Evolutionary conservation across 2,888 invertebrate species (phyloP), one percentile per base, ranked within the genome.

Genomic region (Cephus runcator): DNA sequence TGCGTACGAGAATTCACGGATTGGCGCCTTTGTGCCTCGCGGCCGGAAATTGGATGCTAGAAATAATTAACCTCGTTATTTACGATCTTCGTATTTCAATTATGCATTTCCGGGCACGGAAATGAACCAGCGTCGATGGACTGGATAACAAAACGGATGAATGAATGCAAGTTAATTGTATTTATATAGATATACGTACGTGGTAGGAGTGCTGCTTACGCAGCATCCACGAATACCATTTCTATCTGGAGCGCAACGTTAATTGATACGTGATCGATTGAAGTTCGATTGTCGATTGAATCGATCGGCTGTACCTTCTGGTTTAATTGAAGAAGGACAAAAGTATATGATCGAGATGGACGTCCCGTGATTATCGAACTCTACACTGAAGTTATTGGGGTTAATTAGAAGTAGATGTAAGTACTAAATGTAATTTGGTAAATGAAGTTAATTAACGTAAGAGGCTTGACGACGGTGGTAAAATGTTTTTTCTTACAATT

Each of bases 1-100:
- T 23, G 12, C 33, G 71, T 33, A 23, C 71, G 33, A 4, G 12
- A 34, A 71, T 71, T 71, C 33, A 23, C 31, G 23, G 31, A 23
- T 30, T n/a, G 15, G 35, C 77, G 81, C 81, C 80, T 83, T 84
- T 84, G 83, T 84, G 81, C 83, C 79, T 79, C 69, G 79, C 76
- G 85, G 83, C 87, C 86, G 88, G 87, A 88, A 89, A 88, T 88
- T 88, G 87, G 85, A 87, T 85, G 85, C 87, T 87, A 88, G 88
- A 87, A 89, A 89, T 88, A 89, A 89, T 88, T 89, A 88, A 85
- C 82, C 84, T 83, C 79, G 83, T 87, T 88, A 88, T 89, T 88
- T 88, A 88, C 87, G 87, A 85, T 81, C 84, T 85, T 86, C 87
- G 86, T 85, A 87, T 87, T 88, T 88, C 88, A 89, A 87, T 87